phyloP scores from a whole-genome alignment of 2,888 invertebrate genomes.

The Ormyrus rosae region DNA sequence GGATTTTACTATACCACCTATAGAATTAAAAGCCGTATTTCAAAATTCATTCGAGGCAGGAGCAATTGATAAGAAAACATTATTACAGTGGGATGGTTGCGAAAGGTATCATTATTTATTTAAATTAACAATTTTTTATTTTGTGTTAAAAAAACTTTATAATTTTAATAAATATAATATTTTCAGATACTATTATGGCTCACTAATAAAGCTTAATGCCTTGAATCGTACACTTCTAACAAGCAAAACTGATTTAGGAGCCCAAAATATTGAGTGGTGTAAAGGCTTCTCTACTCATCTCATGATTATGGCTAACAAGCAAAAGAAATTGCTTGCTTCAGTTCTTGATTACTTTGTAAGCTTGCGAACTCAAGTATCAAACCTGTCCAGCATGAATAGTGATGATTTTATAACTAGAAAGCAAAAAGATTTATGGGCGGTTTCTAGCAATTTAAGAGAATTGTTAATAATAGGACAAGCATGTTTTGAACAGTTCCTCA shows the following conservation, averaged over 20 bases:
- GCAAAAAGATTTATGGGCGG: conserved; percentile 72
- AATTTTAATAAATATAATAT: neutral
- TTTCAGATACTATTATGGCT: conserved; percentile 79
- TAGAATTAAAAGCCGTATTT: conserved; percentile 82
- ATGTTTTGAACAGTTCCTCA: conserved; percentile 82
- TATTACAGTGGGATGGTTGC: conserved; percentile 84
- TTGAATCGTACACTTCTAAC: conserved; percentile 80
- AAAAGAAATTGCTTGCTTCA: conserved; percentile 81
- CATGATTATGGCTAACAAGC: conserved; percentile 82
- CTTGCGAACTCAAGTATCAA: conserved; percentile 63
- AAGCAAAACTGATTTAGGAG: conserved; percentile 87
- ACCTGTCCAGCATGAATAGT: conserved; percentile 68
- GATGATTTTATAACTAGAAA: conserved; percentile 70
- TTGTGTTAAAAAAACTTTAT: neutral
- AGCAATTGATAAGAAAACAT: conserved; percentile 75
- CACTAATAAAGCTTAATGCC: conserved; percentile 82
- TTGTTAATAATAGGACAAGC: conserved; percentile 78
- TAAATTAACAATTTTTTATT: neutral
- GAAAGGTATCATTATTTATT: conserved; percentile 78
- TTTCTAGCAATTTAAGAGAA: conserved; percentile 75
- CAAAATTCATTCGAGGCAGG: conserved; percentile 76
- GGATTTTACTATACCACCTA: conserved; percentile 83
- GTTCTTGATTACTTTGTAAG: conserved; percentile 71
- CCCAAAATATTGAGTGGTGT: conserved; percentile 88
- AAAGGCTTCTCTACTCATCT: conserved; percentile 90